Base-by-base conservation (phyloP, 2,888 invertebrate genomes). In the Eupithecia pulchellata region DNA sequence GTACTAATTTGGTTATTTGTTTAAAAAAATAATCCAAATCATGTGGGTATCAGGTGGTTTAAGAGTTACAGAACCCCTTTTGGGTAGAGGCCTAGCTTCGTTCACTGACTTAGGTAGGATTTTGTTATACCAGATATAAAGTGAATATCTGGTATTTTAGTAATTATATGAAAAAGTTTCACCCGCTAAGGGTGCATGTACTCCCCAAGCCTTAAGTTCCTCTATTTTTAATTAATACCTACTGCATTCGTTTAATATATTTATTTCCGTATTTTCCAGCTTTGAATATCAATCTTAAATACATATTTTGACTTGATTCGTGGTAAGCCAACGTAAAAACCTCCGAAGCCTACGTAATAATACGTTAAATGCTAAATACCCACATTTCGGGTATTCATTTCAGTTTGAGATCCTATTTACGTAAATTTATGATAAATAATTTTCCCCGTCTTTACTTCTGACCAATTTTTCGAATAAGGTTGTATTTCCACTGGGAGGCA, bases 391-490 rank as follows among this genome's bases (percentile, higher is more conserved):
- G 76, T 79, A 81, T 81, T 80, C 82, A 82, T 79, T 79, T 79
- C 72, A 75, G 72, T 66, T 75, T 79, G 76, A 76, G 75, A 78
- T 80, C 78, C 78, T 81, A 78, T 82, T 79, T 78, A 78, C 73
- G 81, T 78, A 81, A 83, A 83, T 83, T 84, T 82, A 82, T 82
- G 84, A 77, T 82, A 82, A 82, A 79, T 77, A 79, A 78, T 80
- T 82, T 81, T 81, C 78, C 79, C 73, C 72, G 70, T 77, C 76
- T 75, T 72, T 70, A 72, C 68, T 67, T 75, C 71, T 71, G 64
- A 70, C 65, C 63, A 75, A 71, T 65, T 75, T 72, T 69, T 65
- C 14, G 78, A 77, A 82, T 82, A 79, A 77, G 80, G 81, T 47
- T 47, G 17, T 4, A 11, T 11, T 29, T 57, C 20, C 17, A 27